These are phyloP conservation scores for Adoxophyes honmai DNA, from an alignment of 1,140 invertebrate species.

Conservation along the genomic window DNA sequence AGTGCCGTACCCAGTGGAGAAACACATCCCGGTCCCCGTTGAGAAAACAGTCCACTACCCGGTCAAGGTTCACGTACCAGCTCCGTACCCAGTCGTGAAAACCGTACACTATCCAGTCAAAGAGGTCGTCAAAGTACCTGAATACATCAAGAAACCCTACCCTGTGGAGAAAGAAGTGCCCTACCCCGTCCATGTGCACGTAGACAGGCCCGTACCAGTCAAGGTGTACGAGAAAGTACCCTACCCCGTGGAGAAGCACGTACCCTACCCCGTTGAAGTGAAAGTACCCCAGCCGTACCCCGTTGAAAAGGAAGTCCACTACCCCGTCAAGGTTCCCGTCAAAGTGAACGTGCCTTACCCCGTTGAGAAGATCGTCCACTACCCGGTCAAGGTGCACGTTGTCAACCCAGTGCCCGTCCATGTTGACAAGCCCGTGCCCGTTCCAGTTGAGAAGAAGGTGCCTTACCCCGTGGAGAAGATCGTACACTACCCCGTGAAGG, in stretches of 20 bases:
- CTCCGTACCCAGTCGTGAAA: conserved; percentile 80
- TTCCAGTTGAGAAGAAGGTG: conserved; percentile 79
- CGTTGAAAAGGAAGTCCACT: conserved; percentile 83
- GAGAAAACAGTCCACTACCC: conserved; percentile 78
- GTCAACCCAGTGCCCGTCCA: conserved; percentile 82
- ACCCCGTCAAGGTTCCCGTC: conserved; percentile 83
- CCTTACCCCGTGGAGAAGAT: conserved; percentile 82
- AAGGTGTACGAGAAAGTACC: conserved; percentile 82
- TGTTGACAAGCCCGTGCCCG: conserved; percentile 78
- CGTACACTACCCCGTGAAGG: conserved; percentile 80
- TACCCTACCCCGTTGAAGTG: conserved; percentile 83
- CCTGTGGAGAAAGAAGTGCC: conserved; percentile 83
- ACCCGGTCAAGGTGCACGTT: conserved; percentile 83
- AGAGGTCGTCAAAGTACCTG: conserved; percentile 80
- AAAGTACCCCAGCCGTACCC: conserved; percentile 83
- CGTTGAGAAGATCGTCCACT: conserved; percentile 85
- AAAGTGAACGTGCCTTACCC: conserved; percentile 83
- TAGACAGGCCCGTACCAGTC: conserved; percentile 81
- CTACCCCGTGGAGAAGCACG: conserved; percentile 81
- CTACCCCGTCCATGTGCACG: conserved; percentile 80
- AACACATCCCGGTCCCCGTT: conserved; percentile 78
- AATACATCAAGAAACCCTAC: conserved; percentile 80
- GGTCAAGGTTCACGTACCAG: conserved; percentile 78
- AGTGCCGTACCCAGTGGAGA: conserved; percentile 80
- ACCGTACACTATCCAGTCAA: conserved; percentile 81